Base-by-base conservation (phyloP, 2,888 invertebrate genomes). In the Eristalinus sepulchralis region DNA sequence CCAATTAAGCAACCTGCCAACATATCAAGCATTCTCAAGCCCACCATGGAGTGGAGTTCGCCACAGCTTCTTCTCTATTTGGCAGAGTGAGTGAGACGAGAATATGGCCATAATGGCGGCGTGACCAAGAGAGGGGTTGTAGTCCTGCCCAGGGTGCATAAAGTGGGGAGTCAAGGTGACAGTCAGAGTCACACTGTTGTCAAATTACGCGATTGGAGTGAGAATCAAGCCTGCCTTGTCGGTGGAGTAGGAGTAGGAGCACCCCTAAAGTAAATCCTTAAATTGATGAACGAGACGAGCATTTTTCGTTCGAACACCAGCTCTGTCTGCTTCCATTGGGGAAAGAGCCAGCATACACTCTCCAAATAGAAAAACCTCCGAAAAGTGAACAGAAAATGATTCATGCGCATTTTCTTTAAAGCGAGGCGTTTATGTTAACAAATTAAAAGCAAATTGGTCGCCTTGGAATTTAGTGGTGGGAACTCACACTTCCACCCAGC, bases 1-100 rank as follows among this genome's bases (percentile, higher is more conserved):
- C 90, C 91, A 91, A 91, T 91, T 91, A 91, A 91, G 90, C 89
- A 90, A 91, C 89, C 91, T 91, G 91, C 91, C 91, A 91, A 89
- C 89, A 88, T 89, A 88, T 89, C 88, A 88, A 90, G 90, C 90
- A 91, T 90, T 90, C 57, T 66, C 90, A 90, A 91, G 90, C 81
- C 79, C 59, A 77, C 78, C 60, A 63, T 27, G 17, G 72, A 83
- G 75, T 75, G 66, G 72, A 39, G 72, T 83, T 55, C 36, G 13
- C 31, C 27, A 13, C 53, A 31, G 36, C 20, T 31, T 22, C 62
- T 67, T 31, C 24, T 57, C 11, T 57, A 13, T 13, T 24, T 24
- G 55, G 33, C 39, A 72, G 82, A 82, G 73, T 24, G 70, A 83
- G 79, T 75, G 53, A 79, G 78, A 68, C 57, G 13, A 57, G 24